A percentile compares a stretch with the other conserved stretches of the same genome.
Conservation (phyloP, 2,797 vertebrate genomes). For the Cephalopachus bancanus region DNA sequence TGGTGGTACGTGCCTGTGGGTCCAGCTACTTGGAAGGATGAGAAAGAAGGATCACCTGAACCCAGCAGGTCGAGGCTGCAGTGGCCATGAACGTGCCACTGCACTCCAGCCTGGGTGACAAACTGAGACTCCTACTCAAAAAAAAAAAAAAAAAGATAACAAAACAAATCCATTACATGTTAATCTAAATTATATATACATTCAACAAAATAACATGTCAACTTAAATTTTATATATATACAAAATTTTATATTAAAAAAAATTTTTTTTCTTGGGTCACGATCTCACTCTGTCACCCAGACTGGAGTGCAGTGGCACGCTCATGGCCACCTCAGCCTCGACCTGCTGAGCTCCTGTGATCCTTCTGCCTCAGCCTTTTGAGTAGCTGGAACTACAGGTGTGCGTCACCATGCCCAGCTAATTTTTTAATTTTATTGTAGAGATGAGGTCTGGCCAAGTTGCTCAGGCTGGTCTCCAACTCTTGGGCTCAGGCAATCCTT, state of each 20-base stretch:
- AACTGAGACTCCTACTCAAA: not conserved
- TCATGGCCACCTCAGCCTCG: not conserved
- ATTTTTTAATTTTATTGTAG: not conserved
- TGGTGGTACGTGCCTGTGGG: too few relatives aligned
- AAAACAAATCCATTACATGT: not conserved
- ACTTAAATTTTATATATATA: too few relatives aligned
- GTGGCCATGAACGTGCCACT: not conserved
- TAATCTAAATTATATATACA: not conserved
- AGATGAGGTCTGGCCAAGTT: not conserved
- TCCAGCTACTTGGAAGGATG: too few relatives aligned
- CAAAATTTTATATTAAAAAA: too few relatives aligned
- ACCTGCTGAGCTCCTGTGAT: not conserved
- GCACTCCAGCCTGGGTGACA: not conserved
- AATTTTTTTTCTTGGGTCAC: not conserved
- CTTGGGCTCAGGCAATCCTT: not conserved
- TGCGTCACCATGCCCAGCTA: not conserved
- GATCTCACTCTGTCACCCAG: not conserved
- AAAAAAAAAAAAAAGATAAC: not conserved
- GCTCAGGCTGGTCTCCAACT: not conserved
- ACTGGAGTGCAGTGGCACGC: not conserved
- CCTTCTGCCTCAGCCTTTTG: not conserved
- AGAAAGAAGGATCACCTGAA: not conserved
- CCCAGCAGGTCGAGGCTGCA: not conserved
- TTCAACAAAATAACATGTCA: not conserved
- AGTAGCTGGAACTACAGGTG: not conserved